Evolutionary conservation across 2,797 vertebrate genomes (phyloP).

Genomic region (Bryconaethiops microstoma): DNA sequence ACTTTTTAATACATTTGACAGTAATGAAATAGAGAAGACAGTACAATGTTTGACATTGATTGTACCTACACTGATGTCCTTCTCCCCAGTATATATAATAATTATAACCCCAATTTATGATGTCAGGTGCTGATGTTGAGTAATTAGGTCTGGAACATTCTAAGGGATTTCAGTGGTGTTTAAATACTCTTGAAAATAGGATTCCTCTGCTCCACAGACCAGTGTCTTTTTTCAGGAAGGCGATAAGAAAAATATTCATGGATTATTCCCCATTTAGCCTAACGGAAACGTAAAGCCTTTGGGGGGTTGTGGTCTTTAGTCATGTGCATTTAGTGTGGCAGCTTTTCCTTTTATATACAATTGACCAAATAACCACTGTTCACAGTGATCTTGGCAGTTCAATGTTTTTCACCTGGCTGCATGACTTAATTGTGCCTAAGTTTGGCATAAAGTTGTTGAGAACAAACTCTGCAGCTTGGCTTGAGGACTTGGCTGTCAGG

Average conservation of each 20-base stretch:
- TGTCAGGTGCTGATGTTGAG: no score
- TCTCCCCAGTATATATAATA: no score
- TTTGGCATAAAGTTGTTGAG: constrained; percentile 39
- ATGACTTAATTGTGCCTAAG: constrained; percentile 55
- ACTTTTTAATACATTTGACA: no score
- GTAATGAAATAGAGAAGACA: no score
- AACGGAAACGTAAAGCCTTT: not conserved
- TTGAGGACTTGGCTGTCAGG: constrained; percentile 30
- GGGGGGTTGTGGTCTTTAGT: constrained; percentile 1
- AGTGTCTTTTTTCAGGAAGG: not conserved
- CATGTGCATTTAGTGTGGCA: not conserved
- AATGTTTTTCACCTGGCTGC: constrained; percentile 48
- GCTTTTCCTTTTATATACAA: constrained; percentile 13
- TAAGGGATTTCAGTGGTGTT: not conserved
- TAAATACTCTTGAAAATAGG: no score
- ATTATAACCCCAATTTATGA: no score
- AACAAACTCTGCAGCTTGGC: constrained; percentile 37
- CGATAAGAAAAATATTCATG: not conserved
- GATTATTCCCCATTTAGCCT: not conserved
- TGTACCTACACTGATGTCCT: no score
- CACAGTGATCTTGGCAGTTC: constrained; percentile 8
- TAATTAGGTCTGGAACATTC: no score
- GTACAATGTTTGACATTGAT: no score
- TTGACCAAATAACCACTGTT: constrained; percentile 39
- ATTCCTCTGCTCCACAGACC: not conserved